Percentiles rank a stretch among this genome's conserved stretches.
Evolutionary conservation across 2,797 vertebrate species (phyloP).

Genomic region (Chelon labrosus): DNA sequence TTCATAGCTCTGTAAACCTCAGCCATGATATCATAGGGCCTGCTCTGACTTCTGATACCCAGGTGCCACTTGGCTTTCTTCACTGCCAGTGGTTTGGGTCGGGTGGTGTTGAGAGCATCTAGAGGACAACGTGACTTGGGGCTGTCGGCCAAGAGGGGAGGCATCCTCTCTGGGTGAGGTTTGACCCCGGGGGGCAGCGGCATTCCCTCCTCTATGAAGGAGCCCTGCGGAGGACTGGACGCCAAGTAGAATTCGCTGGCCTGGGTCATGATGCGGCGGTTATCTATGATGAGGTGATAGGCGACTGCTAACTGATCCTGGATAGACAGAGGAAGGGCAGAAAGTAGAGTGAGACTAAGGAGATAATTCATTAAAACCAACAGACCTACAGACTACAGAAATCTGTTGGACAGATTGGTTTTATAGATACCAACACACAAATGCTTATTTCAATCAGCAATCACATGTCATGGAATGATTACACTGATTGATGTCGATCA

Average conservation of each 20-base stretch:
- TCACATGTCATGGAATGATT: neutral
- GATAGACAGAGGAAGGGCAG: conserved; percentile 71
- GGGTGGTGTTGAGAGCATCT: conserved; percentile 97
- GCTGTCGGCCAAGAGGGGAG: conserved; percentile 94
- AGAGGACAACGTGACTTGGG: conserved; percentile 94
- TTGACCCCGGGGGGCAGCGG: conserved; percentile 93
- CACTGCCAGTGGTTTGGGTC: conserved; percentile 94
- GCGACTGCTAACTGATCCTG: conserved; percentile 96
- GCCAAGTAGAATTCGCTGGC: conserved; percentile 99
- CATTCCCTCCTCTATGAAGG: conserved; percentile 97
- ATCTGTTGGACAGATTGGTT: neutral
- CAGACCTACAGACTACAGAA: neutral
- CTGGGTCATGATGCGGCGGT: conserved; percentile 99
- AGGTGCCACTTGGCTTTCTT: conserved; percentile 99
- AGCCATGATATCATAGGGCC: conserved; percentile 97
- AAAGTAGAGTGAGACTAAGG: neutral
- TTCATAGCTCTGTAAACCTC: conserved; percentile 99
- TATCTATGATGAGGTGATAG: conserved; percentile 98
- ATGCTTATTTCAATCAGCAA: neutral
- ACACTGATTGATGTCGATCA: too few species aligned
- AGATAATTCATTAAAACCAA: neutral
- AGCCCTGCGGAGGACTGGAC: conserved; percentile 96
- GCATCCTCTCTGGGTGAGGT: conserved; percentile 97
- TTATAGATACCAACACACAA: too few species aligned
- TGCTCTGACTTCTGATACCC: conserved; percentile 98